Evolutionary conservation across 2,113 vertebrate genomes (phyloP), one percentile per base, ranked within the genome.

Genomic region (Saguinus midas): DNA sequence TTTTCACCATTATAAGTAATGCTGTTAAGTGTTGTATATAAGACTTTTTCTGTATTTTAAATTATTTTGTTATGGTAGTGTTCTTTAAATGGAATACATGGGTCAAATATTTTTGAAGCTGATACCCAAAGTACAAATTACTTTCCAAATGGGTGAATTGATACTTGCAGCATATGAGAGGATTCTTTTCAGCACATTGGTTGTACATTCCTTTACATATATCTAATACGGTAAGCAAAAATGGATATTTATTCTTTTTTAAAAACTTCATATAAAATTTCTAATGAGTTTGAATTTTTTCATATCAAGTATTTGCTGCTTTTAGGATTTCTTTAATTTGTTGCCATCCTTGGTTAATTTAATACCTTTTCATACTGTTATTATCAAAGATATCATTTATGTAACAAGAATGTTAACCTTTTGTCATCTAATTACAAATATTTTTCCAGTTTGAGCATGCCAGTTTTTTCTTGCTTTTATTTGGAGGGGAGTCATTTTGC

Each of bases 381-480:
- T 61, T 50, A 55, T 76, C 35, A 45, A 0, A 61, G 21, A 32
- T 92, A 16, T 8, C 27, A 13, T 93, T 68, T 70, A 32, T n/a
- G 40, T 78, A 6, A 64, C 68, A 68, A 58, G 18, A 93, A 8
- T 72, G 14, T 35, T 70, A 48, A 50, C 10, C 20, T 85, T 82
- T 87, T 85, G 25, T 88, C 21, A 73, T 27, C 23, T 68, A 0
- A 7, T 64, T 45, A 18, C 11, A 95, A 35, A 75, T 78, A 61
- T 23, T 72, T 93, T 66, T 20, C 32, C 7, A 78, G 29, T 73
- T 66, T 85, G n/a, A 61, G 16, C 14, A 8, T 80, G 23, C 1
- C 32, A 88, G 91, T 75, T 94, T 9, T 90, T 86, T 35, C 1
- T 35, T 43, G 58, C 45, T 84, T 84, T 96, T 92, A 73, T 94